phyloP scores from a whole-genome alignment of 2,888 invertebrate genomes.

The Nezara viridula region DNA sequence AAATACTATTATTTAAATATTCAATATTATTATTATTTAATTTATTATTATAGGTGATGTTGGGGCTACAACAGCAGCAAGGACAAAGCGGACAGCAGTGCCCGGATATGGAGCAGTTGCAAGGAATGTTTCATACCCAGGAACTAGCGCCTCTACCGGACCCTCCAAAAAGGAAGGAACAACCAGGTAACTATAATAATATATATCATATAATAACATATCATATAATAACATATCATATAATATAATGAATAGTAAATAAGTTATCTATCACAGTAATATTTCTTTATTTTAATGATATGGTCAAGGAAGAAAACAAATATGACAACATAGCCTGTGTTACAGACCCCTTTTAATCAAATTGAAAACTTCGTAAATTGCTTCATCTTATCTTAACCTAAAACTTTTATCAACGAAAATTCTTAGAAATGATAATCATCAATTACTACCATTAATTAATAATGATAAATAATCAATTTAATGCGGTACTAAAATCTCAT shows the following conservation, averaged over 20 bases:
- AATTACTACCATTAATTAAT: too few species aligned
- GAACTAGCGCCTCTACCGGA: conserved; percentile 61
- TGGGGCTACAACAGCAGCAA: conserved; percentile 65
- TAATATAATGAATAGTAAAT: background rate
- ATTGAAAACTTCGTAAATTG: too few species aligned
- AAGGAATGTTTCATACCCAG: conserved; percentile 63
- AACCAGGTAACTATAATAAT: conserved; percentile 60
- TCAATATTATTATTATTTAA: background rate
- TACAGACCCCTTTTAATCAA: too few species aligned
- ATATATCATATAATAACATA: background rate
- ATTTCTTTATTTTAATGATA: too few species aligned
- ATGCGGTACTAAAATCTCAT: too few species aligned
- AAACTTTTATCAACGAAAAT: too few species aligned
- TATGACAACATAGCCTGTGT: too few species aligned
- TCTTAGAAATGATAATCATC: too few species aligned
- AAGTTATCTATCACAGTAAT: background rate
- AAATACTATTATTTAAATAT: background rate
- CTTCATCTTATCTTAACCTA: too few species aligned
- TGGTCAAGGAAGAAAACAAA: too few species aligned
- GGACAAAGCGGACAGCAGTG: conserved; percentile 60
- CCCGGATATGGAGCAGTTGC: conserved; percentile 63
- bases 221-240: too few species aligned
- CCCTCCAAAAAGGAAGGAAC: conserved; percentile 62
- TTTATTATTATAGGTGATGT: conserved; percentile 66
- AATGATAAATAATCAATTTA: too few species aligned